Evolutionary conservation across 2,888 invertebrate genomes (phyloP).

Genomic region (Leptogaster cylindrica): DNA sequence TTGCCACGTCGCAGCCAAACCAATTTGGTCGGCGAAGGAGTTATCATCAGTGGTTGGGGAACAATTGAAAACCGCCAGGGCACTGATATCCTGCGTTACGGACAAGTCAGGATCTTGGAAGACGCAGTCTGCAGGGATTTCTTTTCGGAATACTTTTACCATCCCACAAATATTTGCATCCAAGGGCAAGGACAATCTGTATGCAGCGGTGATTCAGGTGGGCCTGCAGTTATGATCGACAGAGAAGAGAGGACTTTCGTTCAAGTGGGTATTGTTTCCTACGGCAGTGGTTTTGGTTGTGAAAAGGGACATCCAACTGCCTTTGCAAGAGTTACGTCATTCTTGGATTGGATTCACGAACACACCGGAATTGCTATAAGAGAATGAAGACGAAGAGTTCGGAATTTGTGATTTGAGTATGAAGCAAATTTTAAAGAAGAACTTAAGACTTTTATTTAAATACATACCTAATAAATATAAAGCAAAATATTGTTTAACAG

Average conservation of each 20-base stretch:
- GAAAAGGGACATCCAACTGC: slow-evolving; percentile 32
- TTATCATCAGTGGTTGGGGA: slow-evolving; percentile 22
- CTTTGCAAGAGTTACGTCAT: slow-evolving; percentile 35
- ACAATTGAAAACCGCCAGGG: background rate
- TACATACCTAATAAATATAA: too few relatives aligned
- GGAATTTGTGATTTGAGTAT: too few relatives aligned
- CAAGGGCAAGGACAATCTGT: background rate
- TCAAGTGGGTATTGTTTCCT: slow-evolving; percentile 15
- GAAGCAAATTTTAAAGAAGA: background rate
- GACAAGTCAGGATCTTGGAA: slow-evolving; percentile 7
- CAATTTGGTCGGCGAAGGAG: background rate
- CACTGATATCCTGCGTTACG: background rate
- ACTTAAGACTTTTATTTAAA: too few relatives aligned
- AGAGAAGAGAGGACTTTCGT: slow-evolving; percentile 1
- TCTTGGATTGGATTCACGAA: slow-evolving; percentile 12
- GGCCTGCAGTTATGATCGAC: slow-evolving; percentile 13
- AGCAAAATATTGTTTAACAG: background rate
- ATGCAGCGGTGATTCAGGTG: slow-evolving; percentile 25
- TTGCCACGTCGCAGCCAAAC: background rate
- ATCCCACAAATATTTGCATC: slow-evolving; percentile 26
- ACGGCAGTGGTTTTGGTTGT: slow-evolving; percentile 30
- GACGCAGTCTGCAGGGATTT: background rate
- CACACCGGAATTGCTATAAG: background rate
- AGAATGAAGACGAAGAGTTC: background rate
- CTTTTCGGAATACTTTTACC: background rate